Evolutionary conservation across 2,888 invertebrate genomes (phyloP), one percentile per base, ranked within the genome.

Genomic region (Muscina levida): DNA sequence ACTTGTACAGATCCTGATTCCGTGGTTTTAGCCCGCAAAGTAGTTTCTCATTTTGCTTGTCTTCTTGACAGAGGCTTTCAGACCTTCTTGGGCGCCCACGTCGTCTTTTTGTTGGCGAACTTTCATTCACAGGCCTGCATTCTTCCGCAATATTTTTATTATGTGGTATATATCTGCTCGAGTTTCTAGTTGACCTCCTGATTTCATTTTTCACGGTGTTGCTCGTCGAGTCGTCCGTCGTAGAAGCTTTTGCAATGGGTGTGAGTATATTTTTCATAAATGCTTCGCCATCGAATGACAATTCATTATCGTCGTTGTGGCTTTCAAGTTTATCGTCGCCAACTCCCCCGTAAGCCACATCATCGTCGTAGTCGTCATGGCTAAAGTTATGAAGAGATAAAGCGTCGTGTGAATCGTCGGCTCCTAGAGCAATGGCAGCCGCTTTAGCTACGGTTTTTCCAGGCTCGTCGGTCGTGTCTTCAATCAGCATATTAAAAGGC

Each of bases 201-300:
- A 46, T 78, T 19, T 73, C 67, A 13, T 2, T 19, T 31, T 66
- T 71, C 31, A 19, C 0, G 13, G 37, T 4, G 19, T 56, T 37
- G 11, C 31, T 1, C n/a, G 5, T 19, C 44, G 42, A 48, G 31
- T 72, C 67, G 13, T 57, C 59, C 37, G 73, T 62, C 13, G 39
- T 39, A 1, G 70, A 17, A 10, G 76, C 78, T 13, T 75, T 51
- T 0, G 17, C 72, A 62, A 75, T 72, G 8, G 68, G 79, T 10
- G 77, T 80, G 31, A 82, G 72, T 26, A 82, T 76, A 31, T 79
- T 79, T 48, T 82, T 79, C 79, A 83, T 82, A 56, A 83, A 82
- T 8, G 78, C 66, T 67, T 82, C 82, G 11, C 78, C 82, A 65
- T 81, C 79, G 22, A 83, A 75, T 0, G 82, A 37, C 1, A 39